Percentiles rank a stretch among this genome's conserved stretches.
Evolutionary conservation across 1,140 invertebrate genomes (phyloP).

Genomic region (Zaprionus lachaisei): DNA sequence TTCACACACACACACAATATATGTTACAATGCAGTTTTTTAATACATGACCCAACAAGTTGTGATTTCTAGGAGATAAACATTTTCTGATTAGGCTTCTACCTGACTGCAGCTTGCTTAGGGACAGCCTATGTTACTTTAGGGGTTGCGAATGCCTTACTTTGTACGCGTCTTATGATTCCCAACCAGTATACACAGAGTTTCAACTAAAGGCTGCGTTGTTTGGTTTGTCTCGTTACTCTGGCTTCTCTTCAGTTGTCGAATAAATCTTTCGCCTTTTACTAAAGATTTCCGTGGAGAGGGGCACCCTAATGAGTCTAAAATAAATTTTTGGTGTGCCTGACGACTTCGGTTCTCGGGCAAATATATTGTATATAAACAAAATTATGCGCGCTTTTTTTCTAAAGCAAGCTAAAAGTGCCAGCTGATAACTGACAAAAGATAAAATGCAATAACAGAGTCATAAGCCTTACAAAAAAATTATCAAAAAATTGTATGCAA

Average conservation of each 20-base stretch:
- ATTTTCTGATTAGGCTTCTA: too few species aligned
- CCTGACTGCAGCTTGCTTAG: neutral
- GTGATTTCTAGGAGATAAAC: too few species aligned
- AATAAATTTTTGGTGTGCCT: conserved; percentile 41
- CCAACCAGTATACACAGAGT: conserved; percentile 18
- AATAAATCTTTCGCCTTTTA: conserved; percentile 58
- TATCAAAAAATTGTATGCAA: too few species aligned
- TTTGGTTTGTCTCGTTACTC: neutral
- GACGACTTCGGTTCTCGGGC: conserved; percentile 35
- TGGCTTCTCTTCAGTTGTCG: conserved; percentile 49
- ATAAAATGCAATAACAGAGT: too few species aligned
- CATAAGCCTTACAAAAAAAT: too few species aligned
- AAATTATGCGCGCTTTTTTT: too few species aligned
- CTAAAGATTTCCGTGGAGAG: conserved; percentile 59
- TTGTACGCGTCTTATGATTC: conserved; percentile 21
- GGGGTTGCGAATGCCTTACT: neutral
- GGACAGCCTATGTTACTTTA: conserved; percentile 15
- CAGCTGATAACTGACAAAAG: too few species aligned
- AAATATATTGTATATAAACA: conserved; percentile 4
- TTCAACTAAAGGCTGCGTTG: neutral
- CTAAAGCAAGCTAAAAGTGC: too few species aligned
- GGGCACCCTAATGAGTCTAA: conserved; percentile 61
- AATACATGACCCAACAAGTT: too few species aligned
- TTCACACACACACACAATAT: too few species aligned
- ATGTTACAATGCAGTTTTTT: too few species aligned